Evolutionary conservation across 23 tunicate genomes (phyloP).

Genomic region (Corella eumyota): DNA sequence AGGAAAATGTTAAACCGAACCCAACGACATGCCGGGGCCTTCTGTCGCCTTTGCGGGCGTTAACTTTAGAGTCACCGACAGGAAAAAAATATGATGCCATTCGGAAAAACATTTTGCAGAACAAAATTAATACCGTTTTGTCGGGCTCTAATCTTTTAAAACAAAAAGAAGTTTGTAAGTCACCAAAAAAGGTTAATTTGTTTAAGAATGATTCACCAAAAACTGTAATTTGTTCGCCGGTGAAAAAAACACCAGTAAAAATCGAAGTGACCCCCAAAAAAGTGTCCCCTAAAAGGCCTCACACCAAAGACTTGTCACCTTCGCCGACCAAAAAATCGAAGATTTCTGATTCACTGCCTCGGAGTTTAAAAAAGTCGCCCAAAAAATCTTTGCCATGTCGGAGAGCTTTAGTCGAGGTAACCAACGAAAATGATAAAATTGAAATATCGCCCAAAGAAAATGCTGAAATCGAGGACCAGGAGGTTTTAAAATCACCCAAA

Average conservation of each 20-base stretch:
- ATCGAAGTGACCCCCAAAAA: background rate
- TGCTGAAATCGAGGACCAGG: too few relatives aligned
- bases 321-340: slow-evolving; percentile 3
- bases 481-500: too few relatives aligned
- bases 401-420: too few relatives aligned
- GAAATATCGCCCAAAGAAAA: too few relatives aligned
- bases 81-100: background rate
- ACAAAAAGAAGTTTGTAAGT: background rate
- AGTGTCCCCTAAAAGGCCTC: slow-evolving; percentile 2
- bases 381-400: too few relatives aligned
- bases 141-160: background rate
- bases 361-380: too few relatives aligned
- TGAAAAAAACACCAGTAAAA: background rate
- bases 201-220: too few relatives aligned
- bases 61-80: slow-evolving; percentile 15
- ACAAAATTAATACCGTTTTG: background rate
- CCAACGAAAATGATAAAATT: too few relatives aligned
- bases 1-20: slow-evolving; percentile 8
- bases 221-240: background rate
- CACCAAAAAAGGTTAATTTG: background rate
- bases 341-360: too few relatives aligned
- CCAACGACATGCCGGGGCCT: slow-evolving; percentile 2
- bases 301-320: background rate
- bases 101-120: background rate
- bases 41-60: slow-evolving; percentile 12